These are phyloP conservation scores for Sicus ferrugineus DNA, from an alignment of 2,888 invertebrate species.

Conservation along the genomic window DNA sequence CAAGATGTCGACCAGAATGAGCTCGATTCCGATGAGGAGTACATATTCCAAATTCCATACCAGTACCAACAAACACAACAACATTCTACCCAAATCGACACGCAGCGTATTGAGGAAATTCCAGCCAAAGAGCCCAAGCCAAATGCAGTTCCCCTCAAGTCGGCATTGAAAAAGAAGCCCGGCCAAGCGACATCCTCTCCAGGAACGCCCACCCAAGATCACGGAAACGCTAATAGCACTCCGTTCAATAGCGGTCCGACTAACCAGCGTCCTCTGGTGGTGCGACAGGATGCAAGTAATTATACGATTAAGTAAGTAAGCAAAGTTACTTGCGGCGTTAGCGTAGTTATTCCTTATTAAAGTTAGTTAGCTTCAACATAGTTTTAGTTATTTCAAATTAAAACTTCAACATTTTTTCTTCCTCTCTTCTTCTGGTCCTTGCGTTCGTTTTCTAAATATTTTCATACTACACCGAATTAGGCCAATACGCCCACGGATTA, in stretches of 20 bases:
- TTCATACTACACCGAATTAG: constrained; percentile 62
- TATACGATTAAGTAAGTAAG: constrained; percentile 85
- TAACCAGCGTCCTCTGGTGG: constrained; percentile 69
- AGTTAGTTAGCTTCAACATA: not conserved
- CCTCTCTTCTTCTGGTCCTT: constrained; percentile 15
- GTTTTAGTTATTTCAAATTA: not conserved
- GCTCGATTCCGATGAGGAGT: constrained; percentile 73
- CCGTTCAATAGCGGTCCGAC: constrained; percentile 46
- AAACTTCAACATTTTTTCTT: constrained; percentile 36
- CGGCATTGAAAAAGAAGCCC: constrained; percentile 85
- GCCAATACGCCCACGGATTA: constrained; percentile 90
- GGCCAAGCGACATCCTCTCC: constrained; percentile 64
- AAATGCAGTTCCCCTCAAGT: constrained; percentile 90
- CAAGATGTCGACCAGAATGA: constrained; percentile 72
- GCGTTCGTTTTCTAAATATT: constrained; percentile 34
- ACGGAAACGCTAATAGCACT: constrained; percentile 57
- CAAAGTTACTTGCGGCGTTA: not conserved
- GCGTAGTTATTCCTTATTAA: too few relatives aligned
- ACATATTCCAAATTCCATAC: constrained; percentile 69
- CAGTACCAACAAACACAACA: constrained; percentile 70
- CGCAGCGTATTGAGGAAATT: constrained; percentile 87
- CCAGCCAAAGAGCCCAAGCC: constrained; percentile 92
- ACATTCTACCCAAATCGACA: constrained; percentile 77
- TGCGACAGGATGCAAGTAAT: constrained; percentile 80
- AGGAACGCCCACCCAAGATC: constrained; percentile 78